A percentile compares a stretch with the other conserved stretches of the same genome.
phyloP scores from a whole-genome alignment of 2,888 invertebrate species.

The Girardia tigrina region DNA sequence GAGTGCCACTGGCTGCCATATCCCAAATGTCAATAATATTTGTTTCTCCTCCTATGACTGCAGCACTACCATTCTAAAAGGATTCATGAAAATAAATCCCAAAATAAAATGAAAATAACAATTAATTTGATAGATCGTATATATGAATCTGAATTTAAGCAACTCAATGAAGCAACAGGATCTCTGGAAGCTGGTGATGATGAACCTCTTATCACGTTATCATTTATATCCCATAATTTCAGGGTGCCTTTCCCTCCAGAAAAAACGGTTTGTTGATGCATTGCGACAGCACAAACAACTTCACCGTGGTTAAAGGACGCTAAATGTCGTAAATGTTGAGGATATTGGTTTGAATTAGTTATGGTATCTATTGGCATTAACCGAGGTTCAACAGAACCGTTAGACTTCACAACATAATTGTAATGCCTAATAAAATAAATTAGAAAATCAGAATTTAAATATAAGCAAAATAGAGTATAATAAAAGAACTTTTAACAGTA shows the following conservation, averaged over 20 bases:
- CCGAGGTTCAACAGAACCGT: not conserved
- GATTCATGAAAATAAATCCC: not conserved
- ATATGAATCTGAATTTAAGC: constrained; percentile 76
- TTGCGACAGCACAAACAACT: constrained; percentile 89
- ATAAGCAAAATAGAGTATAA: not conserved
- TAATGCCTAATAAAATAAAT: not conserved
- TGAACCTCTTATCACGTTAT: constrained; percentile 16
- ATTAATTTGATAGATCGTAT: constrained; percentile 85
- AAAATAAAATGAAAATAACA: not conserved
- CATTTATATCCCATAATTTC: constrained; percentile 78
- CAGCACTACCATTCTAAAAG: constrained; percentile 66
- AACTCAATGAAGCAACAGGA: constrained; percentile 34
- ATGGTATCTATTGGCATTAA: constrained; percentile 15
- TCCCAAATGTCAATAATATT: constrained; percentile 90
- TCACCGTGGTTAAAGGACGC: constrained; percentile 84
- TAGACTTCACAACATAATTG: not conserved
- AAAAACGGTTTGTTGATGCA: constrained; percentile 59
- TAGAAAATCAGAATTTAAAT: not conserved
- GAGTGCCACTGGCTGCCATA: constrained; percentile 74
- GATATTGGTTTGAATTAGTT: constrained; percentile 46
- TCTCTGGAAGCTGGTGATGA: constrained; percentile 29
- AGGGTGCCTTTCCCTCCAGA: constrained; percentile 94
- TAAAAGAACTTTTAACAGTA: not conserved
- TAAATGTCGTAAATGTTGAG: constrained; percentile 73
- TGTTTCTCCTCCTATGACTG: constrained; percentile 90